phyloP scores from a whole-genome alignment of 2,113 vertebrate genomes.

The Muntiacus muntjak region DNA sequence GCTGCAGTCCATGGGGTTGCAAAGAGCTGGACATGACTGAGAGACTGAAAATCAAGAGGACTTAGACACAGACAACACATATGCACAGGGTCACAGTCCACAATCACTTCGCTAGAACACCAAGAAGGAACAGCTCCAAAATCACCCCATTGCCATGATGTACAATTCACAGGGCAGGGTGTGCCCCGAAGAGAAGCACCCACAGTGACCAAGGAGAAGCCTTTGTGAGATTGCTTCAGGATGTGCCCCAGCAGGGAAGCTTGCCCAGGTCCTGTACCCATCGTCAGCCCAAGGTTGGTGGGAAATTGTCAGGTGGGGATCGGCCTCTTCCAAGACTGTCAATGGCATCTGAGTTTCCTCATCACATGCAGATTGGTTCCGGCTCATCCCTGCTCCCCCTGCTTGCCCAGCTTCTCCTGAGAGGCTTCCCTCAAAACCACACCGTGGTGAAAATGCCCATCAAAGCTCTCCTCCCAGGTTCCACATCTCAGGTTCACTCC shows the following conservation, averaged over 20 bases:
- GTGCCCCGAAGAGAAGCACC: rapidly evolving
- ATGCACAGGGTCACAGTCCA: neutral
- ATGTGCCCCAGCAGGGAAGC: neutral
- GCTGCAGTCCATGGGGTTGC: neutral
- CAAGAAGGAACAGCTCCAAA: neutral
- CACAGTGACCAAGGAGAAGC: rapidly evolving
- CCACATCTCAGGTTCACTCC: rapidly evolving
- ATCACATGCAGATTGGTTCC: neutral
- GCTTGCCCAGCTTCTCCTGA: neutral
- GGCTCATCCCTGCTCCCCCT: rapidly evolving
- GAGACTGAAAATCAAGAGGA: neutral
- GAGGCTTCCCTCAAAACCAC: too few relatives aligned
- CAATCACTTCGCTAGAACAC: neutral
- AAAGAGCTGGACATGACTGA: neutral
- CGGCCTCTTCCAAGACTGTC: neutral
- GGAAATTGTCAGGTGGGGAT: neutral
- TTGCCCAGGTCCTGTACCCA: neutral
- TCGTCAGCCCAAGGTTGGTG: neutral
- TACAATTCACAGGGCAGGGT: neutral
- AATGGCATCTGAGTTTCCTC: neutral
- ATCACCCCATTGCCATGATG: neutral
- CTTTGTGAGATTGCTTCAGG: neutral
- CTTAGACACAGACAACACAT: too few relatives aligned
- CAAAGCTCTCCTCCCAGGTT: neutral
- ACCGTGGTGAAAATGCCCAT: rapidly evolving